Conservation (phyloP, 30 jellyfish, hydroid and myxozoan genomes). For the Aurelia sp. region DNA sequence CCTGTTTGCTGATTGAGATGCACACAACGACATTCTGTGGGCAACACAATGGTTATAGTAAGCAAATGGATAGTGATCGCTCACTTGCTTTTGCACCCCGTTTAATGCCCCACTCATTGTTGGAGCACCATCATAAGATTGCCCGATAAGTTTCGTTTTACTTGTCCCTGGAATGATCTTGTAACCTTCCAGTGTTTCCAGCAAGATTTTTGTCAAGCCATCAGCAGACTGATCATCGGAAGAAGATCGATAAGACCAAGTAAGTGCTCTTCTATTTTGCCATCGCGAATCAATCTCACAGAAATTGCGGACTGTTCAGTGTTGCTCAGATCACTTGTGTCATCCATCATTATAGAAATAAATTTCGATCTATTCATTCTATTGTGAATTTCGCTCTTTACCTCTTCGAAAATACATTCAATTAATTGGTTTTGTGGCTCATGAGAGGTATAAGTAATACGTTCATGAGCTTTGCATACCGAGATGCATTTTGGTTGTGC, state of each 20-base stretch:
- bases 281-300: slow-evolving; percentile 5
- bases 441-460: not conserved
- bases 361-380: slow-evolving; percentile 11
- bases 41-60: slow-evolving; percentile 56
- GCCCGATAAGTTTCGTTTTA: slow-evolving; percentile 34
- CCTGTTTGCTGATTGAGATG: slow-evolving; percentile 36
- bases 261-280: slow-evolving; percentile 33
- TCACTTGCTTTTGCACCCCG: slow-evolving; percentile 41
- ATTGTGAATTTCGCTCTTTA: slow-evolving; percentile 5
- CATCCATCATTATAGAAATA: slow-evolving; percentile 36
- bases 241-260: slow-evolving; percentile 1
- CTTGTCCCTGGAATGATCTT: slow-evolving; percentile 28
- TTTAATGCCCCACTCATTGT: slow-evolving; percentile 34
- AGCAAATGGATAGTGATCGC: slow-evolving; percentile 27
- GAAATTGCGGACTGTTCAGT: slow-evolving; percentile 33
- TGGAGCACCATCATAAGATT: slow-evolving; percentile 62
- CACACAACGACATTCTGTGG: slow-evolving; percentile 42
- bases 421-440: slow-evolving; percentile 1
- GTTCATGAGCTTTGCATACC: slow-evolving; percentile 11
- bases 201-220: not conserved
- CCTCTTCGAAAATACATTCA: not conserved
- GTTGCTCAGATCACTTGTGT: slow-evolving; percentile 21
- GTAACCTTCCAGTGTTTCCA: not conserved
- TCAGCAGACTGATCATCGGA: slow-evolving; percentile 17
- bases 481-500: slow-evolving; percentile 37